phyloP scores from a whole-genome alignment of 35 echinoderm and acorn worm genomes.

The Antedon bifida region DNA sequence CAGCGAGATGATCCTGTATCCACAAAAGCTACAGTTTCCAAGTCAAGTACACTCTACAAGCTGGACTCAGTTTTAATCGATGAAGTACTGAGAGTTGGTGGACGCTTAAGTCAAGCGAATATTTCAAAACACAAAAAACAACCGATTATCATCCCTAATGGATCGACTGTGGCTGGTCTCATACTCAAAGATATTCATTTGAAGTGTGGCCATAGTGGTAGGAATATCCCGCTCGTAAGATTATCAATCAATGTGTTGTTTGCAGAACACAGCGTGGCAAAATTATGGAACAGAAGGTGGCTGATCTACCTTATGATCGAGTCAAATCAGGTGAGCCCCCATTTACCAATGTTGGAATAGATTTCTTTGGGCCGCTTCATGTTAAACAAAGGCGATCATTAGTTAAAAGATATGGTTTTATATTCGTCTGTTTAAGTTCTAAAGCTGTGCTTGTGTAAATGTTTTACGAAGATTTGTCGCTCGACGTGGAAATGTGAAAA shows the following conservation, averaged over 20 bases:
- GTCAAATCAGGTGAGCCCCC: not conserved
- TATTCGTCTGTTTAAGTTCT: not conserved
- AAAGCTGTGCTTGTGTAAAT: slow-evolving; percentile 1
- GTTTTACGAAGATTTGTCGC: not conserved
- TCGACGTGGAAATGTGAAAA: not conserved
- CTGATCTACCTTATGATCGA: not conserved
- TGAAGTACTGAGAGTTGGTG: slow-evolving; percentile 4
- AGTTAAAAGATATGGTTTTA: slow-evolving; percentile 14
- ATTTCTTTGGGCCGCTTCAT: slow-evolving; percentile 6
- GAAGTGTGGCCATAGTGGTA: slow-evolving; percentile 27
- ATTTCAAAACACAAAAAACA: not conserved
- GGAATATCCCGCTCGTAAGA: not conserved
- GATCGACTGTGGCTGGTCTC: not conserved
- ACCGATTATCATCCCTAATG: slow-evolving; percentile 9
- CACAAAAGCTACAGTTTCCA: not conserved
- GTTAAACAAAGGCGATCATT: not conserved
- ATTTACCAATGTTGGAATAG: slow-evolving; percentile 11
- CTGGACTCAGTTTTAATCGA: not conserved
- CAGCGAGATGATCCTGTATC: not conserved
- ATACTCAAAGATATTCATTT: slow-evolving; percentile 14
- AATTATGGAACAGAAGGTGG: not conserved
- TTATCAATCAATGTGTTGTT: too few relatives aligned
- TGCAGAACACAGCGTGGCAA: too few relatives aligned
- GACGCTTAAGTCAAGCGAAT: not conserved
- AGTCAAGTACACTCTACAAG: slow-evolving; percentile 6